Evolutionary conservation across 2,888 invertebrate genomes (phyloP).

Genomic region (Teinopalpus imperialis): DNA sequence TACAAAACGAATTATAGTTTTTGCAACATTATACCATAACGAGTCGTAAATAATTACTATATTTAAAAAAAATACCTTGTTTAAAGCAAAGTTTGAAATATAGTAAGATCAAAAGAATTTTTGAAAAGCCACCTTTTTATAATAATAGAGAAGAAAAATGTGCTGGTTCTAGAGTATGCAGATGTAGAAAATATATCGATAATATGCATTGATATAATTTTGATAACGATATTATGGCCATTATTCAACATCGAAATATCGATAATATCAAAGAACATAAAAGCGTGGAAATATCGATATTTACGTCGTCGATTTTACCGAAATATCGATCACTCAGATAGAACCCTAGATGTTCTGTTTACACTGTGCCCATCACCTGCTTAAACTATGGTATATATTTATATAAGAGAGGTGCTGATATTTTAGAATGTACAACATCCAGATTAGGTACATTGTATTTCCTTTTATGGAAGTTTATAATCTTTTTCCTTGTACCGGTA

Average conservation of each 20-base stretch:
- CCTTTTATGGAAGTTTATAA: slow-evolving; percentile 5
- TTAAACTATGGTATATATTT: slow-evolving; percentile 25
- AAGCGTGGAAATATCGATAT: slow-evolving; percentile 2
- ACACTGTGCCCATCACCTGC: slow-evolving; percentile 27
- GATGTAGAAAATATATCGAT: background rate
- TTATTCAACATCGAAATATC: slow-evolving; percentile 15
- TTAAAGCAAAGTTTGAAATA: background rate
- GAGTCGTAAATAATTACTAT: too few relatives aligned
- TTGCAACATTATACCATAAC: too few relatives aligned
- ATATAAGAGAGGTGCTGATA: slow-evolving; percentile 21
- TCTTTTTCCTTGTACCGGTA: slow-evolving; percentile 43
- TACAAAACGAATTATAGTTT: too few relatives aligned
- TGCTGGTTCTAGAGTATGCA: slow-evolving; percentile 11
- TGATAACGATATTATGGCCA: background rate
- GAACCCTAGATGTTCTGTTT: slow-evolving; percentile 18
- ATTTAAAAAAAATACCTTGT: too few relatives aligned
- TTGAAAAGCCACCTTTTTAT: too few relatives aligned
- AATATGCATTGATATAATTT: background rate
- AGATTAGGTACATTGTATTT: slow-evolving; percentile 18
- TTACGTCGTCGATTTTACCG: slow-evolving; percentile 20
- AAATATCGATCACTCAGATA: slow-evolving; percentile 1
- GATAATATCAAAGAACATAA: slow-evolving; percentile 7
- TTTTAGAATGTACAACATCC: slow-evolving; percentile 21
- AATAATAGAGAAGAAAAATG: slow-evolving; percentile 14
- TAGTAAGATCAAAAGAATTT: too few relatives aligned